Percentiles rank a stretch among this genome's conserved stretches.
These are phyloP conservation scores for Fregetta grallaria DNA, from an alignment of 2,113 vertebrate species.

Conservation along the genomic window DNA sequence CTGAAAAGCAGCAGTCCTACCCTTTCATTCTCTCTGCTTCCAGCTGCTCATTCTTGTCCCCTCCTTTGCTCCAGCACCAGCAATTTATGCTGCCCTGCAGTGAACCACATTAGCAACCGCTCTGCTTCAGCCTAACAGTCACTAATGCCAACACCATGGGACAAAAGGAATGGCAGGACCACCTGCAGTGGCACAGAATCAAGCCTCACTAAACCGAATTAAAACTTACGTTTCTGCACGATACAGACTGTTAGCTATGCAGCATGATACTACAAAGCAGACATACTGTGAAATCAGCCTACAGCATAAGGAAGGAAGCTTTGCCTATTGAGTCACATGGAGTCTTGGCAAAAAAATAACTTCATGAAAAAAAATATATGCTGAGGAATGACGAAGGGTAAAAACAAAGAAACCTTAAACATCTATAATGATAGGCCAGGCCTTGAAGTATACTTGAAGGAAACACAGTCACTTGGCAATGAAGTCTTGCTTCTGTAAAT, in stretches of 20 bases:
- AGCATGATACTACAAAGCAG: background rate
- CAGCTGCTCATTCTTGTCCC: background rate
- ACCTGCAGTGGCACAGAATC: background rate
- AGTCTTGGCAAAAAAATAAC: background rate
- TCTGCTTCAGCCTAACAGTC: background rate
- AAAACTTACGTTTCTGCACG: background rate
- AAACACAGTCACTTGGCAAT: background rate
- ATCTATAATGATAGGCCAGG: background rate
- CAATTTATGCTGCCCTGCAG: background rate
- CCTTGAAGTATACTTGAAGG: background rate
- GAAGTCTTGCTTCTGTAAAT: background rate
- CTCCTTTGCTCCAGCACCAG: background rate
- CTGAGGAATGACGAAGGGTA: background rate
- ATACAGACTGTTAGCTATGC: background rate
- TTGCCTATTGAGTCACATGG: background rate
- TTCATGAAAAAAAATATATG: background rate
- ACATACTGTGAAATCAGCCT: background rate
- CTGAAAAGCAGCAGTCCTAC: background rate
- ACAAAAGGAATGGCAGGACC: background rate
- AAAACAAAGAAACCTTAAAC: background rate
- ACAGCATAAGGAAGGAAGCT: background rate
- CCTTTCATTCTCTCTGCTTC: background rate
- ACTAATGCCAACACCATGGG: background rate
- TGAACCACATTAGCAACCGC: background rate
- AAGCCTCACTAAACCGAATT: background rate